Base-by-base conservation (phyloP, 2,113 vertebrate genomes). In the Pangasianodon gigas region DNA sequence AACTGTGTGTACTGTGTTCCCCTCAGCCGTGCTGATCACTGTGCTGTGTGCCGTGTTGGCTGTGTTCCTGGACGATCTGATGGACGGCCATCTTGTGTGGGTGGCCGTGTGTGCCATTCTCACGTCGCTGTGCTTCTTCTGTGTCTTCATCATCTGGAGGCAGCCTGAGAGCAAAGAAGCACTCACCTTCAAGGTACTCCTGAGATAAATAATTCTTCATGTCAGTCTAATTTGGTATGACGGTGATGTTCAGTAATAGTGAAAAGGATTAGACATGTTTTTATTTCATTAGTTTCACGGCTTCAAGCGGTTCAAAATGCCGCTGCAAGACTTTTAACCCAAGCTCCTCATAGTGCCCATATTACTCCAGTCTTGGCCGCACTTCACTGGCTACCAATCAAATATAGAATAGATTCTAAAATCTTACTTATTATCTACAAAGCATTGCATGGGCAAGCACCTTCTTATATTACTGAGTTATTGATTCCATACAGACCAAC, bases 181-280 rank as follows among this genome's bases (percentile, higher is more conserved):
- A 0, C 95, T 99, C 91, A 97, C 96, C 91, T 99, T 99, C 94
- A 99, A 98, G 96, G 98, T 99, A 95, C 74, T 44, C 18, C 0
- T n/a, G 13, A 86, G n/a, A 65, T 32, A n/a, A 32, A 32, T 6
- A 29, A 16, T n/a, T 16, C 1, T 80, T 82, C 32, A 56, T 65
- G 19, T 44, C 26, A 65, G 0, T 19, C 37, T 18, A 56, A 16
- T 67, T n/a, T 10, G 16, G 3, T 52, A 26, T 77, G 52, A 16
- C 24, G 4, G n/a, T 60, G 3, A 10, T 46, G 44, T 83, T 83
- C 44, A 24, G 11, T 37, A 26, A 26, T 24, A 1, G 37, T 37
- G 37, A 37, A 37, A 37, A 37, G 37, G 37, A 37, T 37, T 37
- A 37, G 37, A 37, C 1, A 37, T 37, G 37, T 37, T 37, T 37